Evolutionary conservation across 2,888 invertebrate genomes (phyloP), one percentile per base, ranked within the genome.

Genomic region (Kryphioiulus occultus): DNA sequence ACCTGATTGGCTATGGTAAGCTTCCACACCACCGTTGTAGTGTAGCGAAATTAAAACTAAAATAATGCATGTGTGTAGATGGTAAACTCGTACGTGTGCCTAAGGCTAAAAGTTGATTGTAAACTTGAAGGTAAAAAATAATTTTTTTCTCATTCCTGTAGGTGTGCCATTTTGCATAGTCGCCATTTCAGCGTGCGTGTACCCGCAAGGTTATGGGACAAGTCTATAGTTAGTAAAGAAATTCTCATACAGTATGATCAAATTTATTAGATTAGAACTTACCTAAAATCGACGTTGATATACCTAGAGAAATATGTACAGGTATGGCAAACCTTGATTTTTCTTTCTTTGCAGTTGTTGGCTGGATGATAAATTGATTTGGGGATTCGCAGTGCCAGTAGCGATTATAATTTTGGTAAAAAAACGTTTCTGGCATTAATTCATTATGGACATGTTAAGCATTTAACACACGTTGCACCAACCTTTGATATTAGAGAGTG

Each of bases 181-280:
- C n/a, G 44, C 32, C 9, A 5, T 83, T 22, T 82, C 87, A 32
- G 87, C 44, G 17, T 26, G n/a, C 17, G 82, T 87, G 17, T 78
- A 42, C 26, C 87, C 87, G 5, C 82, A 83, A 82, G 87, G 59
- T 35, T 87, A 82, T 87, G 87, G 87, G 30, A 87, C 87, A 39
- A 39, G 82, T 22, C 15, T 53, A 32, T 87, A 82, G 87, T 87
- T 68, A 68, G 68, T 68, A 68, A 68, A n/a, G 0, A 53, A 53
- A 53, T n/a, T 44, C 12, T 0, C 53, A 53, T 53, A 17, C 68
- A 68, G 7, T 35, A 35, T 35, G 35, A 35, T 2, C n/a, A 26
- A 9, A 7, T 26, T 53, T 26, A 26, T 68, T 35, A 7, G n/a
- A n/a, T n/a, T n/a, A n/a, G n/a, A n/a, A n/a, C n/a, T n/a, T n/a